phyloP scores from a whole-genome alignment of 1,140 invertebrate genomes.

The Monochamus saltuarius region DNA sequence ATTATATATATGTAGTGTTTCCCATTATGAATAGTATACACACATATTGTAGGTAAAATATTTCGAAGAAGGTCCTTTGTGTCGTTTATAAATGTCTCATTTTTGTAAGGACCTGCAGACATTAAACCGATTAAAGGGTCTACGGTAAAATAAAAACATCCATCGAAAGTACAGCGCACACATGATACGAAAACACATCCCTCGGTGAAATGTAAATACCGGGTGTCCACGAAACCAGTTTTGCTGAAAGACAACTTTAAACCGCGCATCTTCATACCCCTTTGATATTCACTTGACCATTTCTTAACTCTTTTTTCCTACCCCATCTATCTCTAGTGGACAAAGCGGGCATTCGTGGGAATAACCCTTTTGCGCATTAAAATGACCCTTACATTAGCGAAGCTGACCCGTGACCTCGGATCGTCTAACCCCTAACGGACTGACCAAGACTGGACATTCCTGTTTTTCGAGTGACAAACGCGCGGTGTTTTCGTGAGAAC shows the following conservation, averaged over 20 bases:
- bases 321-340: constrained; percentile 40
- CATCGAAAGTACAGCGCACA: no score
- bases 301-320: constrained; percentile 24
- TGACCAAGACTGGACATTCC: constrained; percentile 44
- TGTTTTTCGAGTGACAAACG: constrained; percentile 41
- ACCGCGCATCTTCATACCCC: constrained; percentile 27
- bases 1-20: no score
- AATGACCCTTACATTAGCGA: constrained; percentile 39
- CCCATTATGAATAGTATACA: no score
- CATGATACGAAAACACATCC: neutral
- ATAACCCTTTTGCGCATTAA: constrained; percentile 35
- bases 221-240: constrained; percentile 23
- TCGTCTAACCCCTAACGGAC: constrained; percentile 36
- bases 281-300: constrained; percentile 43
- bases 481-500: constrained; percentile 39
- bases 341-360: constrained; percentile 38
- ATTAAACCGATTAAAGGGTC: no score
- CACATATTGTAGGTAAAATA: no score
- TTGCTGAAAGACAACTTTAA: constrained; percentile 15
- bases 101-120: no score
- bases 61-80: no score
- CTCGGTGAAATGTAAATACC: constrained; percentile 17
- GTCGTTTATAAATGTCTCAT: no score
- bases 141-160: no score
- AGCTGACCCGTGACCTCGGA: constrained; percentile 38